Percentiles rank a stretch among this genome's conserved stretches.
Evolutionary conservation across 2,888 invertebrate species (phyloP).

Genomic region (Drosophila paucipuncta): DNA sequence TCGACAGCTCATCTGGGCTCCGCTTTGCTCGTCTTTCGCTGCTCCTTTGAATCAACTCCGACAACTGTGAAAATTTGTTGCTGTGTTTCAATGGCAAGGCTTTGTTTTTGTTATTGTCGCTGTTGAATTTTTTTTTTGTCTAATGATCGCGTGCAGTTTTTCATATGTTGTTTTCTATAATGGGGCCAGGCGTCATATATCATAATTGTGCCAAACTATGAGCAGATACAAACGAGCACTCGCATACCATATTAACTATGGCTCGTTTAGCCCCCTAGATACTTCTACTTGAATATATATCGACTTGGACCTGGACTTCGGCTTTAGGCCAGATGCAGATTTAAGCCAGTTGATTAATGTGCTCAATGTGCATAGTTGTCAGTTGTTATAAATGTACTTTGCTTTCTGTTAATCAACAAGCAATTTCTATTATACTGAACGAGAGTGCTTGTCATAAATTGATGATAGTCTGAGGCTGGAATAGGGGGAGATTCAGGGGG

Average conservation of each 20-base stretch:
- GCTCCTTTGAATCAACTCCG: constrained; percentile 17
- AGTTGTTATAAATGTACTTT: constrained; percentile 63
- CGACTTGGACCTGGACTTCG: constrained; percentile 21
- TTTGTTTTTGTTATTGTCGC: constrained; percentile 55
- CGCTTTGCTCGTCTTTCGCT: constrained; percentile 3
- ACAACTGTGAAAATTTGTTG: constrained; percentile 54
- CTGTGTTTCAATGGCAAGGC: constrained; percentile 74
- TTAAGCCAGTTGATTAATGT: constrained; percentile 72
- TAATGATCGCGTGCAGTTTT: constrained; percentile 80
- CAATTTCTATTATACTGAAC: constrained; percentile 34
- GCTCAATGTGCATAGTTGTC: constrained; percentile 63
- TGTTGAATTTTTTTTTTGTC: constrained; percentile 42
- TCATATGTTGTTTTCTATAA: constrained; percentile 67
- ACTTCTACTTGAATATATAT: constrained; percentile 6
- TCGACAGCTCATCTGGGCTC: constrained; percentile 51
- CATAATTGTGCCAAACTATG: constrained; percentile 78
- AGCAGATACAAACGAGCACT: constrained; percentile 59
- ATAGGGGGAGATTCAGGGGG: not conserved
- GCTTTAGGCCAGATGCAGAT: constrained; percentile 68
- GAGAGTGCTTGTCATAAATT: constrained; percentile 28
- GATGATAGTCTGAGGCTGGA: constrained; percentile 23
- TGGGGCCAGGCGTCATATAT: constrained; percentile 71
- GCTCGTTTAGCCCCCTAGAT: constrained; percentile 39
- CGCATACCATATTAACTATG: constrained; percentile 37
- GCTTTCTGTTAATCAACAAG: constrained; percentile 58